Conservation (phyloP, 1,140 invertebrate genomes). For the Drosophila ambigua region DNA sequence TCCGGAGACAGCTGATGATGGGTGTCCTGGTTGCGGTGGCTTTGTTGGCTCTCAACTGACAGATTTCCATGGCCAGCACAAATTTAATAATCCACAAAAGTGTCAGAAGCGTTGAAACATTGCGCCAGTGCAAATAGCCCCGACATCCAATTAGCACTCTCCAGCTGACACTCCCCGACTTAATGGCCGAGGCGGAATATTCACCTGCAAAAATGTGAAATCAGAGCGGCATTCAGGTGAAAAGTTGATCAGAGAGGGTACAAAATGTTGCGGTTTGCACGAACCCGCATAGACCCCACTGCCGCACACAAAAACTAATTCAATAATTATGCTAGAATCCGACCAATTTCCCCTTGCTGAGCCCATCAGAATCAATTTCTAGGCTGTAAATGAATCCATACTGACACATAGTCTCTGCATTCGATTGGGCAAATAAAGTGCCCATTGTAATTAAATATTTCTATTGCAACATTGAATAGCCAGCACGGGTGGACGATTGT, state of each 20-base stretch:
- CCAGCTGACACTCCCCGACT: slow-evolving; percentile 75
- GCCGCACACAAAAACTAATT: slow-evolving; percentile 14
- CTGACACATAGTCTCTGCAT: slow-evolving; percentile 12
- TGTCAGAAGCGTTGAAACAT: slow-evolving; percentile 72
- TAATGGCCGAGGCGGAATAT: slow-evolving; percentile 83
- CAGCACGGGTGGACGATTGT: slow-evolving; percentile 19
- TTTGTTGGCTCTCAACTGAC: slow-evolving; percentile 38
- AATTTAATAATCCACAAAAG: slow-evolving; percentile 82
- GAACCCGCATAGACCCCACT: slow-evolving; percentile 24
- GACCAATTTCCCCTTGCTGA: slow-evolving; percentile 4
- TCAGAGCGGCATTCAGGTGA: slow-evolving; percentile 30
- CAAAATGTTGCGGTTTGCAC: slow-evolving; percentile 12
- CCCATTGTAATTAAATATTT: slow-evolving; percentile 78
- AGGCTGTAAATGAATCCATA: slow-evolving; percentile 30
- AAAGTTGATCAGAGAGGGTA: slow-evolving; percentile 9
- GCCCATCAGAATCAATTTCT: slow-evolving; percentile 41
- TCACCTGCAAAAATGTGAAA: slow-evolving; percentile 70
- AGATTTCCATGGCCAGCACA: slow-evolving; percentile 50
- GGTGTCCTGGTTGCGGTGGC: slow-evolving; percentile 18
- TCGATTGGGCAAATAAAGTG: slow-evolving; percentile 60
- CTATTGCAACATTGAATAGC: slow-evolving; percentile 54
- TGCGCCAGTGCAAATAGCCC: slow-evolving; percentile 71
- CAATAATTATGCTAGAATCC: slow-evolving; percentile 15
- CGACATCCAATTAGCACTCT: slow-evolving; percentile 74
- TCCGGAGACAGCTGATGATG: neutral